Conservation (phyloP, 2,797 vertebrate species). For the Eulemur albifrons region DNA sequence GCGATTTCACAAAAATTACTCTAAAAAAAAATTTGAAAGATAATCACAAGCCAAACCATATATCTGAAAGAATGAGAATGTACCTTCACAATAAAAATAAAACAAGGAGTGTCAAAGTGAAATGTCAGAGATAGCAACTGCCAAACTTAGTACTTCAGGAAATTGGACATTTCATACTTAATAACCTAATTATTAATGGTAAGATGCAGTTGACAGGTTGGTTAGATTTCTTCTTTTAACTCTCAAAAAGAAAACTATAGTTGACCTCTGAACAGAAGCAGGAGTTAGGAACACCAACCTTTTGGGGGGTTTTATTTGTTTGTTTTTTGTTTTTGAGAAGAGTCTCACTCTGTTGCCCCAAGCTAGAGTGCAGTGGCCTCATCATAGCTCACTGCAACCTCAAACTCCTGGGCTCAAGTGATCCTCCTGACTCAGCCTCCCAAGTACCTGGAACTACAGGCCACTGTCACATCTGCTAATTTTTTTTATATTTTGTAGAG, state of each 20-base stretch:
- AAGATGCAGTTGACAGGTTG: neutral
- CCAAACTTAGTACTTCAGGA: no score
- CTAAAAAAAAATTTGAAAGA: no score
- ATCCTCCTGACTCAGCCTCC: neutral
- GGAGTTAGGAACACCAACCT: neutral
- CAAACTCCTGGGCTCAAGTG: neutral
- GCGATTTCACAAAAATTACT: no score
- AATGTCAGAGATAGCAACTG: no score
- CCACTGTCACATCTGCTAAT: neutral
- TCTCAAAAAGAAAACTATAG: neutral
- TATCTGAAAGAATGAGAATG: no score
- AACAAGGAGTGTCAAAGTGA: no score
- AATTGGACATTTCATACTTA: no score
- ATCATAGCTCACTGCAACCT: neutral
- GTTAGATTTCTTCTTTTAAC: neutral
- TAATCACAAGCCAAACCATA: no score
- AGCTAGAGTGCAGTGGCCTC: neutral
- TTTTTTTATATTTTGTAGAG: neutral
- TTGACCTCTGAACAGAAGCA: neutral
- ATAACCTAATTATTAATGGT: neutral
- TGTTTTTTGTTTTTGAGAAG: neutral
- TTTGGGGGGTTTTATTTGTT: neutral
- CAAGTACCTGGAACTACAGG: neutral
- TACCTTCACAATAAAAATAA: no score
- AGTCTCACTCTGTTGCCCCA: neutral